Evolutionary conservation across 2,113 vertebrate genomes (phyloP).

Genomic region (Stegastes partitus): DNA sequence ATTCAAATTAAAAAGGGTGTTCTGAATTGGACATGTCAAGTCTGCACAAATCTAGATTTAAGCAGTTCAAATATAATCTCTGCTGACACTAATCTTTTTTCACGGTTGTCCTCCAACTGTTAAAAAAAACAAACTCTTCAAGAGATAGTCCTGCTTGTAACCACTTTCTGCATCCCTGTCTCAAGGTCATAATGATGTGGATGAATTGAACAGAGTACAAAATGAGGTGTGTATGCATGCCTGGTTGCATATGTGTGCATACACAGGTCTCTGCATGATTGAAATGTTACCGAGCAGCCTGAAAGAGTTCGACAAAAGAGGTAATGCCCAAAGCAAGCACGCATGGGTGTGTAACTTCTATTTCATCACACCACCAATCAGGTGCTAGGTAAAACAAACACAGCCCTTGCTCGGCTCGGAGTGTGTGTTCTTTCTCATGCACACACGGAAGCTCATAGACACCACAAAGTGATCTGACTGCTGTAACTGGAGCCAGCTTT

Average conservation of each 20-base stretch:
- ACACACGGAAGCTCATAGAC: slow-evolving; percentile 14
- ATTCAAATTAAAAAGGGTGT: background rate
- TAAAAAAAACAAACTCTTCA: background rate
- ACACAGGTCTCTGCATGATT: slow-evolving; percentile 45
- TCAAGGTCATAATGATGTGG: slow-evolving; percentile 17
- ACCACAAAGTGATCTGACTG: slow-evolving; percentile 12
- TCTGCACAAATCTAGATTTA: slow-evolving; percentile 13
- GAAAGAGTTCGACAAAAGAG: slow-evolving; percentile 41
- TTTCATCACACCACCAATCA: slow-evolving; percentile 37
- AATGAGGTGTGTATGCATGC: slow-evolving; percentile 38
- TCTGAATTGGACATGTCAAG: slow-evolving; percentile 12
- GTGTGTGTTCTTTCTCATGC: slow-evolving; percentile 2
- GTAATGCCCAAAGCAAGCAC: slow-evolving; percentile 28
- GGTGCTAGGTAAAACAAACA: slow-evolving; percentile 16
- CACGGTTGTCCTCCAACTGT: background rate
- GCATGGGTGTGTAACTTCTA: slow-evolving; percentile 32
- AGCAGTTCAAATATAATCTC: slow-evolving; percentile 24
- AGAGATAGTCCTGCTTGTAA: slow-evolving; percentile 11
- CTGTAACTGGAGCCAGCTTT: slow-evolving; percentile 68
- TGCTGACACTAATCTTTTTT: slow-evolving; percentile 5
- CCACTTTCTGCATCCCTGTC: background rate
- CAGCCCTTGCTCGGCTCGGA: slow-evolving; percentile 15
- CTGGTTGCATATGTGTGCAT: background rate
- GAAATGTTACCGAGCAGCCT: slow-evolving; percentile 39
- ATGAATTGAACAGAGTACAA: slow-evolving; percentile 18